These are phyloP conservation scores for Mythimna loreyi DNA, from an alignment of 2,888 invertebrate species.

Conservation along the genomic window DNA sequence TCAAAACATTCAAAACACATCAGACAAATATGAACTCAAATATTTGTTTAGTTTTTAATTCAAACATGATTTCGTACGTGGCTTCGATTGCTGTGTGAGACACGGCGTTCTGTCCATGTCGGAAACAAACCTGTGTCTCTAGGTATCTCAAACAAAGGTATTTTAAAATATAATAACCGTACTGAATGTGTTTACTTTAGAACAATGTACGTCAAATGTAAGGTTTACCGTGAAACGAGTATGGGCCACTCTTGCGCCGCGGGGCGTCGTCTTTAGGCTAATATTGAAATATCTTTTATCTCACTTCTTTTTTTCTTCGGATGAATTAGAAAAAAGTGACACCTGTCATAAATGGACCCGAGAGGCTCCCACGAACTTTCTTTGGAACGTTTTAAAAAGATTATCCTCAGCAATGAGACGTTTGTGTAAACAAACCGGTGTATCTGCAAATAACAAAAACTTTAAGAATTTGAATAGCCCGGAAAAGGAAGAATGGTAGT, in stretches of 20 bases:
- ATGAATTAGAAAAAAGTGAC: constrained; percentile 78
- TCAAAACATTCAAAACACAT: constrained; percentile 51
- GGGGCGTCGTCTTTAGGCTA: constrained; percentile 77
- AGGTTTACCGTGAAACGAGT: constrained; percentile 70
- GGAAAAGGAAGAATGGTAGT: constrained; percentile 55
- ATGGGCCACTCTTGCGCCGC: constrained; percentile 72
- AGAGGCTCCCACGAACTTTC: constrained; percentile 76
- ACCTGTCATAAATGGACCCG: constrained; percentile 80
- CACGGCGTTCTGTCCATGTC: constrained; percentile 20
- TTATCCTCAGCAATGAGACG: constrained; percentile 72
- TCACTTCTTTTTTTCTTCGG: constrained; percentile 72
- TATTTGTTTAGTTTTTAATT: constrained; percentile 54
- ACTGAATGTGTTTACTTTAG: constrained; percentile 67
- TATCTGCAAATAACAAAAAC: constrained; percentile 55
- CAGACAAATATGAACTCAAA: constrained; percentile 35
- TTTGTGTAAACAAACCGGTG: constrained; percentile 76
- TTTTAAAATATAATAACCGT: constrained; percentile 64
- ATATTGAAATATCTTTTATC: constrained; percentile 85
- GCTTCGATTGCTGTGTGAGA: constrained; percentile 37
- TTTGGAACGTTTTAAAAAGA: constrained; percentile 67
- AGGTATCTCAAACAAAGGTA: constrained; percentile 41
- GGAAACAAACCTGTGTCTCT: constrained; percentile 39
- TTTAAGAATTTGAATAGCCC: constrained; percentile 44
- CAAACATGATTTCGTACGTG: constrained; percentile 50
- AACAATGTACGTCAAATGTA: constrained; percentile 70